A percentile compares a stretch with the other conserved stretches of the same genome.
These are phyloP conservation scores for Agonopterix arenella DNA, from an alignment of 2,888 invertebrate genomes.

Conservation along the genomic window DNA sequence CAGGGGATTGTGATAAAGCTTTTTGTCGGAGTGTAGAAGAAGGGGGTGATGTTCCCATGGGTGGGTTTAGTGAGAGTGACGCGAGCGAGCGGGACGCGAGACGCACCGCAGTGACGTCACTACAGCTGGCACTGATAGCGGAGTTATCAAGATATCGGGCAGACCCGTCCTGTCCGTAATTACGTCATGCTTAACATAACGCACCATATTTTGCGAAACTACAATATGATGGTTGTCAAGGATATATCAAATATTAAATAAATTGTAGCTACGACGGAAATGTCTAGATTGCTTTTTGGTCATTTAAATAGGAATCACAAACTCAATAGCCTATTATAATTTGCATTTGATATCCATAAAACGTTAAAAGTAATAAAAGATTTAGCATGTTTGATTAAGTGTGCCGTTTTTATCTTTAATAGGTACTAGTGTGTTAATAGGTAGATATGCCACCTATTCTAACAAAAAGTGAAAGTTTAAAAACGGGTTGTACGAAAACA, in stretches of 20 bases:
- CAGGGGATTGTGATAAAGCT: constrained; percentile 1
- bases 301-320: constrained; percentile 7
- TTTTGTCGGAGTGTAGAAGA: constrained; percentile 7
- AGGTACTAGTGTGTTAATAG: constrained; percentile 37
- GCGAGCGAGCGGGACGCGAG: constrained; percentile 37
- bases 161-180: neutral
- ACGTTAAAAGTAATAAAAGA: constrained; percentile 10
- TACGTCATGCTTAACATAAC: constrained; percentile 1
- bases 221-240: neutral
- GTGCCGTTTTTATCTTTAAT: constrained; percentile 16
- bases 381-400: constrained; percentile 11
- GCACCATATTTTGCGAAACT: neutral
- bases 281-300: constrained; percentile 12
- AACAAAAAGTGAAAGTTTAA: constrained; percentile 41
- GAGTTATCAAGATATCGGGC: constrained; percentile 27
- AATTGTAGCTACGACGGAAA: constrained; percentile 9
- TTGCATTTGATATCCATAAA: constrained; percentile 21
- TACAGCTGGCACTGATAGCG: constrained; percentile 46
- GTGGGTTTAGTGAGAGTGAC: constrained; percentile 36
- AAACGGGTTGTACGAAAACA: too few species aligned
- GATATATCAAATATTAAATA: neutral
- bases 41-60: constrained; percentile 23
- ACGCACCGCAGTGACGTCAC: constrained; percentile 50
- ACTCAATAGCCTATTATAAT: constrained; percentile 10
- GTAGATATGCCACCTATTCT: constrained; percentile 5